phyloP scores from a whole-genome alignment of 92 coral and sea anemone genomes.

The Galaxea fascicularis region DNA sequence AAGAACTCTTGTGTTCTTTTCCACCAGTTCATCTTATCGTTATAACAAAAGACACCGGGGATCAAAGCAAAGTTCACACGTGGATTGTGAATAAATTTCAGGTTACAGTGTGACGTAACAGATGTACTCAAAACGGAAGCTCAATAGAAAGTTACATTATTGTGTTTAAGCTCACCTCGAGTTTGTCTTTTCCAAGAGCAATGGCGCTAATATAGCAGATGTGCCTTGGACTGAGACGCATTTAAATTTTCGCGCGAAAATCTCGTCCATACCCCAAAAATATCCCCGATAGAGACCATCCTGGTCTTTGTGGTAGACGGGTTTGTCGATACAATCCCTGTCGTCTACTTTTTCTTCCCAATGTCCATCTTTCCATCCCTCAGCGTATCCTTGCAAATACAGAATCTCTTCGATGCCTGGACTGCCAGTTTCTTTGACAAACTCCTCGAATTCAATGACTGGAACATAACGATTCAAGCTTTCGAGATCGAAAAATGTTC shows the following conservation, averaged over 20 bases:
- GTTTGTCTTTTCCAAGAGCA: constrained; percentile 65
- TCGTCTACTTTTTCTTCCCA: constrained; percentile 99
- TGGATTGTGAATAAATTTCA: constrained; percentile 33
- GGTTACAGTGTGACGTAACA: background rate
- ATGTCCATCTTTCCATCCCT: constrained; percentile 96
- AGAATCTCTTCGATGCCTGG: constrained; percentile 88
- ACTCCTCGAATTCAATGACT: constrained; percentile 95
- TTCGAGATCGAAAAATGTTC: constrained; percentile 90
- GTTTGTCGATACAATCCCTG: constrained; percentile 86
- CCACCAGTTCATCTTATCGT: background rate
- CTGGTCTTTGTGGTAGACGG: constrained; percentile 76
- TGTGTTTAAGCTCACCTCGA: constrained; percentile 74
- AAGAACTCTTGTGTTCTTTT: background rate
- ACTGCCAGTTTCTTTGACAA: constrained; percentile 85
- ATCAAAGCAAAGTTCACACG: constrained; percentile 12
- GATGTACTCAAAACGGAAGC: background rate
- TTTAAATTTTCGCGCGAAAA: constrained; percentile 91
- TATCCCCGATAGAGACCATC: constrained; percentile 85
- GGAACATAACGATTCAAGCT: constrained; percentile 93
- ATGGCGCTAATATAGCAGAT: constrained; percentile 73
- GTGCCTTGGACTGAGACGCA: constrained; percentile 97
- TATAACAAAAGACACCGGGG: constrained; percentile 16
- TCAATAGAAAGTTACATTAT: background rate
- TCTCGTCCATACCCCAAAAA: constrained; percentile 86
- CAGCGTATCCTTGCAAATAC: constrained; percentile 91